phyloP scores from a whole-genome alignment of 1,140 invertebrate species.

The Anoplolepis gracilipes region DNA sequence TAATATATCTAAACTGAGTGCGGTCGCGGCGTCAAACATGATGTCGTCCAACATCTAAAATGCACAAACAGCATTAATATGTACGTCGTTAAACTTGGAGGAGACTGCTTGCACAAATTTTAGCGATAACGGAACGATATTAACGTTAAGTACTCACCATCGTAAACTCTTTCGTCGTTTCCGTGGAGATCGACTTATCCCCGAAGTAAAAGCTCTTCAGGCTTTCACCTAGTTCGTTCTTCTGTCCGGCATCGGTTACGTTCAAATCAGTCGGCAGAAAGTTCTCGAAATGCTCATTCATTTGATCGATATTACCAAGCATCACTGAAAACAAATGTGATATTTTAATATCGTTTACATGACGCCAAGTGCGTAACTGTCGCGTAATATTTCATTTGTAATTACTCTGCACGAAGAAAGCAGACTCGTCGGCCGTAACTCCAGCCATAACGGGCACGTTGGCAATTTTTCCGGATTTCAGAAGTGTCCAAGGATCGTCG shows the following conservation, averaged over 20 bases:
- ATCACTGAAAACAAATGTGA: slow-evolving; percentile 71
- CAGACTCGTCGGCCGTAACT: slow-evolving; percentile 87
- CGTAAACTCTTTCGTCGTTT: slow-evolving; percentile 83
- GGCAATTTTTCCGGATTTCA: slow-evolving; percentile 85
- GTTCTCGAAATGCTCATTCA: slow-evolving; percentile 87
- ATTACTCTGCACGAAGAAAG: slow-evolving; percentile 75
- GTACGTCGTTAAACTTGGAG: slow-evolving; percentile 41
- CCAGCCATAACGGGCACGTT: slow-evolving; percentile 89
- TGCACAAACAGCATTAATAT: slow-evolving; percentile 34
- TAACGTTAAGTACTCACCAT: slow-evolving; percentile 82
- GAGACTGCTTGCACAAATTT: slow-evolving; percentile 21
- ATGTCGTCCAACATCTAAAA: slow-evolving; percentile 79
- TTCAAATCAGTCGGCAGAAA: slow-evolving; percentile 88
- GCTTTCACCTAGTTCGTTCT: slow-evolving; percentile 83
- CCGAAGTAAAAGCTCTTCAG: slow-evolving; percentile 88
- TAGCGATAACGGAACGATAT: slow-evolving; percentile 31
- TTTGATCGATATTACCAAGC: slow-evolving; percentile 70
- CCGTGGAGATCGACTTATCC: slow-evolving; percentile 83
- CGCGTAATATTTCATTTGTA: background rate
- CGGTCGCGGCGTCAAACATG: slow-evolving; percentile 67
- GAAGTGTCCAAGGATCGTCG: slow-evolving; percentile 85
- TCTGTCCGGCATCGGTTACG: slow-evolving; percentile 80
- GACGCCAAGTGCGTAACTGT: slow-evolving; percentile 3
- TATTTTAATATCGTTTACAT: slow-evolving; percentile 47
- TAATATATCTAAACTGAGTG: slow-evolving; percentile 75